A percentile compares a stretch with the other conserved stretches of the same genome.
phyloP scores from a whole-genome alignment of 1,140 invertebrate genomes.

The Bombus pyrosoma region DNA sequence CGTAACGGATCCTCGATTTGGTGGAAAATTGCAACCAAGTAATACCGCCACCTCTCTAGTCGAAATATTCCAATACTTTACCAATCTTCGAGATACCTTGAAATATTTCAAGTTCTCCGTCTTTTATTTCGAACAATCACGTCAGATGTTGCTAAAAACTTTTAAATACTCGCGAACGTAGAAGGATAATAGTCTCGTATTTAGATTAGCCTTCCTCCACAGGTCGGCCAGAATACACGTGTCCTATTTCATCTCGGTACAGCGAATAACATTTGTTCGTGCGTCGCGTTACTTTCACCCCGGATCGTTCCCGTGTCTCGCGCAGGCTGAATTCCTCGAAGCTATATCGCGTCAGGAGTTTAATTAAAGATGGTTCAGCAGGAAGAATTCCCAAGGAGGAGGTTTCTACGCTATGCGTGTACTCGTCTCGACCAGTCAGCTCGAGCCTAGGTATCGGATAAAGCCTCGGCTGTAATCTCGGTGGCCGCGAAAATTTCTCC shows the following conservation, averaged over 20 bases:
- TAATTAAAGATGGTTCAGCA: constrained; percentile 40
- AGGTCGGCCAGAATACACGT: not conserved
- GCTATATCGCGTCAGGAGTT: constrained; percentile 35
- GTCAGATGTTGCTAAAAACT: too few species aligned
- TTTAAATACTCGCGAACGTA: too few species aligned
- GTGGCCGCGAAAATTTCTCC: constrained; percentile 12
- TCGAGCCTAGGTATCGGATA: not conserved
- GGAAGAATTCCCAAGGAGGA: constrained; percentile 21
- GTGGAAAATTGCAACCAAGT: too few species aligned
- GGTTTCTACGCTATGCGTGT: constrained; percentile 8
- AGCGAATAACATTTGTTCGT: not conserved
- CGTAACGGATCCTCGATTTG: too few species aligned
- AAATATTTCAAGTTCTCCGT: too few species aligned
- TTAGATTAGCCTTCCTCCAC: too few species aligned
- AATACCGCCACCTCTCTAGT: too few species aligned
- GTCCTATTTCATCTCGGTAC: not conserved
- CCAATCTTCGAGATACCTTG: too few species aligned
- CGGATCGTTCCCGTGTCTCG: not conserved
- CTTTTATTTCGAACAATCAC: too few species aligned
- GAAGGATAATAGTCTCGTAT: too few species aligned
- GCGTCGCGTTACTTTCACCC: constrained; percentile 40
- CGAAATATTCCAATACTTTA: too few species aligned
- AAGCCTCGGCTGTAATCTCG: constrained; percentile 1
- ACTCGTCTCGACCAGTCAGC: not conserved
- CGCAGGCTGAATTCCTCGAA: constrained; percentile 11